phyloP scores from a whole-genome alignment of 1,140 invertebrate genomes.

The Acyrthosiphon pisum region DNA sequence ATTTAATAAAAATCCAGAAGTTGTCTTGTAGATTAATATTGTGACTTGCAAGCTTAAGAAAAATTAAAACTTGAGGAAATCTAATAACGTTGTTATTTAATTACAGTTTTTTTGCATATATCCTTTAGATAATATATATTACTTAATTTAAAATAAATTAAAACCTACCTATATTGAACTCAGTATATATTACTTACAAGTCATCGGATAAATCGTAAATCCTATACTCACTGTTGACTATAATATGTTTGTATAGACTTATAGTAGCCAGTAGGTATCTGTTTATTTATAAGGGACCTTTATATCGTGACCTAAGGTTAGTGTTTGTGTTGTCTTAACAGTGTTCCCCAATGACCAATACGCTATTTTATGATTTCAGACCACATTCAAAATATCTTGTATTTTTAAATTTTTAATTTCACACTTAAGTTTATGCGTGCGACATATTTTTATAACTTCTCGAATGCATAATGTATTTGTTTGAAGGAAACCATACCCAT shows the following conservation, averaged over 20 bases:
- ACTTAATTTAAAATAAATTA: background rate
- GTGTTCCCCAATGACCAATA: background rate
- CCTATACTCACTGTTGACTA: background rate
- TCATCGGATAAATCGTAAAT: background rate
- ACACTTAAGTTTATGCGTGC: background rate
- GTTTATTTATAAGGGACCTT: conserved; percentile 1
- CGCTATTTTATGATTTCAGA: background rate
- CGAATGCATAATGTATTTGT: background rate
- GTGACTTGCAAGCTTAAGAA: background rate
- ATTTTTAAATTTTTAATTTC: background rate
- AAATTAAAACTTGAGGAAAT: background rate
- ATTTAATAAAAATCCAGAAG: background rate
- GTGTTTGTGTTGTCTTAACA: background rate
- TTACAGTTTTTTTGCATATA: background rate
- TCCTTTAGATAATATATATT: background rate
- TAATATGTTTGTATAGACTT: background rate
- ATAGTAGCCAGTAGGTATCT: background rate
- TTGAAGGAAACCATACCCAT: background rate
- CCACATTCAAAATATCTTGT: background rate
- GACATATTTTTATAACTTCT: conserved; percentile 1
- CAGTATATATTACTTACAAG: background rate
- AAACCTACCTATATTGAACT: background rate
- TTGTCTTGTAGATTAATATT: background rate
- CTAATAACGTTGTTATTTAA: too few species aligned
- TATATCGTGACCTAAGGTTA: background rate